These are phyloP conservation scores for Cotesia vestalis DNA, from an alignment of 1,140 invertebrate species.

Conservation along the genomic window DNA sequence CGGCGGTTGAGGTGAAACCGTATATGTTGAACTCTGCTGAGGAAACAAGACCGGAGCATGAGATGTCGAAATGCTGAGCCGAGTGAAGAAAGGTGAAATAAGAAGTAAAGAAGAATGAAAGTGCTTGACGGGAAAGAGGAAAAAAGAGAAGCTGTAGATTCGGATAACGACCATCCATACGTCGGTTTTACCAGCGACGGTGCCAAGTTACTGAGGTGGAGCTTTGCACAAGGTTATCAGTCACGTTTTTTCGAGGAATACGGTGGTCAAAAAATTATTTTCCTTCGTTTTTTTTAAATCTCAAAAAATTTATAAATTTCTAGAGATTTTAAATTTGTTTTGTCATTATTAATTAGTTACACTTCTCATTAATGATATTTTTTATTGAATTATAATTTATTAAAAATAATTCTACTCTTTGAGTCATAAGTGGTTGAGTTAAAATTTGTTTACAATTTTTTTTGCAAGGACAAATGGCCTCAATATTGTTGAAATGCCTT, in stretches of 20 bases:
- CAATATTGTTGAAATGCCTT: no score
- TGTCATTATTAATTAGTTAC: no score
- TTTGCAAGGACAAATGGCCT: no score
- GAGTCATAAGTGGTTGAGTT: no score
- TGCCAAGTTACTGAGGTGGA: slow-evolving; percentile 7
- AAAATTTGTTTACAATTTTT: no score
- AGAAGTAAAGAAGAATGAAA: slow-evolving; percentile 5
- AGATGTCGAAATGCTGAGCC: neutral
- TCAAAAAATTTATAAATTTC: no score
- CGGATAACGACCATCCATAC: slow-evolving; percentile 38
- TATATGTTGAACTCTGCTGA: slow-evolving; percentile 3
- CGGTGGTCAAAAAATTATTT: no score
- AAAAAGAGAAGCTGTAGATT: slow-evolving; percentile 32
- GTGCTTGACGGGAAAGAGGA: neutral
- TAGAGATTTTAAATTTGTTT: no score
- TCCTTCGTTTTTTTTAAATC: no score
- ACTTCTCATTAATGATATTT: no score
- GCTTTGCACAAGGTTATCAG: neutral
- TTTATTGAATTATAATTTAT: no score
- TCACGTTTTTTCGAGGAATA: neutral
- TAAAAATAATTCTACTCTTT: no score
- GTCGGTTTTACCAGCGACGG: slow-evolving; percentile 24
- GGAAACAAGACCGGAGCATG: neutral
- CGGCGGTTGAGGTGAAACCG: neutral
- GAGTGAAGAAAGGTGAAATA: slow-evolving; percentile 11